Evolutionary conservation across 1,140 invertebrate species (phyloP), one percentile per base, ranked within the genome.

Genomic region (Ceratitis capitata): DNA sequence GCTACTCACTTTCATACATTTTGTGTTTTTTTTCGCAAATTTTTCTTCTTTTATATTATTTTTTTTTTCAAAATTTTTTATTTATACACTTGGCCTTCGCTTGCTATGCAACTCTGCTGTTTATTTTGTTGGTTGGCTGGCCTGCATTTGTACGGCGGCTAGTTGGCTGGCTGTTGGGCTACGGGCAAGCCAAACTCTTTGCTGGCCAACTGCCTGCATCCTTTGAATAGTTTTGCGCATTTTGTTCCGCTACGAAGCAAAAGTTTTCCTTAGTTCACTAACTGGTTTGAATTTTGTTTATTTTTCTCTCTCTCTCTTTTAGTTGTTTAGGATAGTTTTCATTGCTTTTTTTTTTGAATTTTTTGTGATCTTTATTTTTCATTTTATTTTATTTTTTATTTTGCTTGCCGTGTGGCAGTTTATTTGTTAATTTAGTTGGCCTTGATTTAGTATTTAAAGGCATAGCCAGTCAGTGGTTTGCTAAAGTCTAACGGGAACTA

Each of bases 231-330:
- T 69, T 69, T 69, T 69, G 32, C 61, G 29, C 61, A 69, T 69
- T 69, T 69, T 69, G 32, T 39, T 69, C n/a, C 39, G 61, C 61
- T 69, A 35, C 61, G 39, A 69, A 69, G 61, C 61, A 69, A 69
- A 69, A 69, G 61, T 69, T 69, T 69, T 69, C 16, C 61, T 69
- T 35, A 32, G 61, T 69, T 69, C 61, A 69, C 61, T 69, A 69
- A 69, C 61, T 69, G 61, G 29, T 69, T 69, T 69, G 26, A 1
- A 16, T 53, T n/a, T 19, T 64, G 56, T 32, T 69, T 32, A 35
- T 69, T 39, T 16, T 19, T 69, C 14, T 69, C n/a, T 69, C 16
- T 19, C 39, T 69, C 26, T 3, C 26, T 58, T 35, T 35, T 39
- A 69, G 35, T 16, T 69, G 4, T 19, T 29, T 69, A 26, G 29